A percentile compares a stretch with the other conserved stretches of the same genome.
Conservation (phyloP, 2,888 invertebrate genomes). For the Acanthosepion lycidas region DNA sequence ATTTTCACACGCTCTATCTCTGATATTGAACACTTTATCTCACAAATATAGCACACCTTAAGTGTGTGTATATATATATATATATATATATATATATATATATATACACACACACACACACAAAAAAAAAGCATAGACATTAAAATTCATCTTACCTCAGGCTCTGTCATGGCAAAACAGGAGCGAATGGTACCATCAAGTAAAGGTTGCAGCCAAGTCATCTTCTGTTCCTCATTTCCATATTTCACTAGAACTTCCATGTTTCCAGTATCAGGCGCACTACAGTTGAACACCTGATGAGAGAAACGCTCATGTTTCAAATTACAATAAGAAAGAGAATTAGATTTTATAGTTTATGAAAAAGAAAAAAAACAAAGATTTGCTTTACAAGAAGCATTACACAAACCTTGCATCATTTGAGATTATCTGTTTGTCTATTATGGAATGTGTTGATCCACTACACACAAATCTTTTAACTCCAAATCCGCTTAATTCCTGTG, state of each 20-base stretch:
- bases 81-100: no score
- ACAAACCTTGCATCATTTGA: no score
- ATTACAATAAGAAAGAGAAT: background rate
- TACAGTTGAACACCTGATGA: constrained; percentile 75
- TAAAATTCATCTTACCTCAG: constrained; percentile 58
- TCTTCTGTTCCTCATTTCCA: constrained; percentile 75
- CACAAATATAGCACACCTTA: no score
- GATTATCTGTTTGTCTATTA: no score
- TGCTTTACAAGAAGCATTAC: background rate
- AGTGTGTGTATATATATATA: no score
- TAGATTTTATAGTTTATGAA: background rate
- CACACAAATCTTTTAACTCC: no score
- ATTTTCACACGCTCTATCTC: no score
- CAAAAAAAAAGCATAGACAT: no score
- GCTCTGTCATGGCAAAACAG: constrained; percentile 76
- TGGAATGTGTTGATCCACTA: no score
- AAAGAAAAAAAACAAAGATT: background rate
- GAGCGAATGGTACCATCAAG: constrained; percentile 74
- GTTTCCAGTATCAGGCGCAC: constrained; percentile 77
- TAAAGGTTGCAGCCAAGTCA: constrained; percentile 72
- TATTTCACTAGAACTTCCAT: constrained; percentile 76
- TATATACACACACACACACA: background rate
- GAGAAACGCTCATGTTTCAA: background rate
- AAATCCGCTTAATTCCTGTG: no score
- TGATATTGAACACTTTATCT: no score